Conservation (phyloP, 2,113 vertebrate genomes). For the Miniopterus natalensis region DNA sequence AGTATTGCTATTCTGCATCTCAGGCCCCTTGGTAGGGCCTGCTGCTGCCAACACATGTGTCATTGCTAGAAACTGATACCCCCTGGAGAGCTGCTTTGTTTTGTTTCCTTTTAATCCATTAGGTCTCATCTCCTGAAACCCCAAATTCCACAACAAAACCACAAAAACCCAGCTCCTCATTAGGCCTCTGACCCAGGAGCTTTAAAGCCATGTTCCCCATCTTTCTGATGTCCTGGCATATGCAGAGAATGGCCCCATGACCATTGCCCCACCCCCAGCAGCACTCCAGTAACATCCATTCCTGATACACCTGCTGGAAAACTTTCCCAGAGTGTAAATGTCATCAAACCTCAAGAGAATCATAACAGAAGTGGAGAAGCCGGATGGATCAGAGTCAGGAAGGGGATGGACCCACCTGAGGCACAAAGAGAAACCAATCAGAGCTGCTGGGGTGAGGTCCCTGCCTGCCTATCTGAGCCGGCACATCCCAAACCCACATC, state of each 20-base stretch:
- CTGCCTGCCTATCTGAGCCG: background rate
- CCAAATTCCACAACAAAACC: constrained; percentile 60
- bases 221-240: background rate
- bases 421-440: background rate
- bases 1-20: background rate
- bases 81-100: background rate
- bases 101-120: background rate
- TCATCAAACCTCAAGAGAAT: constrained; percentile 28
- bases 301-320: background rate
- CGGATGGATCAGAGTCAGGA: background rate
- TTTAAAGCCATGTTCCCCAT: background rate
- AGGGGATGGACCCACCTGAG: background rate
- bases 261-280: background rate
- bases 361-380: background rate
- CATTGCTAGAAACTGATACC: constrained; percentile 28
- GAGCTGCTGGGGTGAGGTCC: background rate
- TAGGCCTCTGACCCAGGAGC: background rate
- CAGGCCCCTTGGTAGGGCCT: background rate
- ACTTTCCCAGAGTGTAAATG: background rate
- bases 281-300: background rate
- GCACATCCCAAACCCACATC: background rate
- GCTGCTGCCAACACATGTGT: background rate
- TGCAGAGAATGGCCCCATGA: background rate
- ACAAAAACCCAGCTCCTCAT: background rate
- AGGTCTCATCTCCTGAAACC: constrained; percentile 12